A percentile compares a stretch with the other conserved stretches of the same genome.
Conservation (phyloP, 1,140 invertebrate species). For the Contarinia nasturtii region DNA sequence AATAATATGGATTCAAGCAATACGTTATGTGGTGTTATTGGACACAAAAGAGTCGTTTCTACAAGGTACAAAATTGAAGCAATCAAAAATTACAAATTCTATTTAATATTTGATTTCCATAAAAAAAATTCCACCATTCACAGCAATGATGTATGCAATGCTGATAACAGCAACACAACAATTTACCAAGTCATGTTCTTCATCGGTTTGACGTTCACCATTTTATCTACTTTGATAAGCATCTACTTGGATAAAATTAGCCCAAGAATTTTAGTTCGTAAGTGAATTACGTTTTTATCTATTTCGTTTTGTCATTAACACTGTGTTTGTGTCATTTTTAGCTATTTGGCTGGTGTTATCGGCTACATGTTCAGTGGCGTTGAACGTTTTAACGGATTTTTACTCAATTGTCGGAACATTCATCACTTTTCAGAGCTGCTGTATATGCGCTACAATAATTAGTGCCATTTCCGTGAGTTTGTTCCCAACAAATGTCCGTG, state of each 20-base stretch:
- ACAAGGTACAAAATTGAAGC: too few relatives aligned
- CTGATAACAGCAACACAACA: neutral
- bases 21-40: too few relatives aligned
- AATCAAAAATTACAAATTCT: too few relatives aligned
- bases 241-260: neutral
- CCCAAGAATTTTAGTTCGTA: neutral
- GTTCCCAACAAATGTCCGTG: slow-evolving; percentile 11
- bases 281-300: neutral
- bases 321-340: neutral
- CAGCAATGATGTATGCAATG: neutral
- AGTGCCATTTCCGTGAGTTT: slow-evolving; percentile 9
- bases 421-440: slow-evolving; percentile 3
- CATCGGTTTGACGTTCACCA: neutral
- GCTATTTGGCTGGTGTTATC: neutral
- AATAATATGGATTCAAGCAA: too few relatives aligned
- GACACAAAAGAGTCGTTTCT: too few relatives aligned
- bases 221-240: neutral
- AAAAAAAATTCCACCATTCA: too few relatives aligned
- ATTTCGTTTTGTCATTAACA: neutral
- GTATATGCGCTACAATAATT: slow-evolving; percentile 7
- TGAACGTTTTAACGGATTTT: neutral
- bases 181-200: neutral
- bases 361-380: neutral
- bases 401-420: slow-evolving; percentile 2
- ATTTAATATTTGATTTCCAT: too few relatives aligned